Base-by-base conservation (phyloP, 2,797 vertebrate species). In the Gephyroberyx darwinii region DNA sequence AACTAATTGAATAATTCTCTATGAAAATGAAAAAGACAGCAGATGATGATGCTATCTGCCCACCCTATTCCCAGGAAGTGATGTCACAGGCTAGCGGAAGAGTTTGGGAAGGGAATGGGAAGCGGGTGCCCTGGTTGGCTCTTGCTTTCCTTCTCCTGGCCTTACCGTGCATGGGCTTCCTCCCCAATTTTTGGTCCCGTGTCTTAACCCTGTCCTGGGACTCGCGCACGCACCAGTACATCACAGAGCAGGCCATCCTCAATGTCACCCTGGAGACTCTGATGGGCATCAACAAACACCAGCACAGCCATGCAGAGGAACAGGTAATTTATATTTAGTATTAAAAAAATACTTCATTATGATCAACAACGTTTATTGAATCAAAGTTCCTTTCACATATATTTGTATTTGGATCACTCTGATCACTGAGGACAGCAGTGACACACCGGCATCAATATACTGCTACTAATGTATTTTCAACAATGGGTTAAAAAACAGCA, bases 221-320 rank as follows among this genome's bases (percentile, higher is more conserved):
- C 77, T 96, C 96, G 0, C 30, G 92, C 85, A 96, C 95, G n/a
- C 95, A 96, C 82, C 96, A 96, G 87, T 91, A 94, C 80, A 94
- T 96, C 75, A 96, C 95, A 0, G 95, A 96, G 82, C 90, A 93
- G 71, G 94, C 94, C 1, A 89, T 95, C 0, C 90, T 95, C 63
- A 95, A 94, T 0, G 60, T 95, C 77, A 96, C 96, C 20, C 75
- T 95, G 77, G 94, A 95, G 74, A 94, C 95, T 10, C 86, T 96
- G 69, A 86, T 67, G 47, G 85, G 55, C 16, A 63, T 58, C 51
- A 79, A 80, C 1, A 85, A 85, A 50, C 83, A 84, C 0, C 75
- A 77, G 0, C 82, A 76, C 35, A 61, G 71, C 5, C 78, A 50
- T 0, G 65, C 84, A 52, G 80, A 52, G 10, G 81, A 82, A 3